Percentiles rank a stretch among this genome's conserved stretches.
Conservation (phyloP, 2,888 invertebrate species). For the Cylindroiulus punctatus region DNA sequence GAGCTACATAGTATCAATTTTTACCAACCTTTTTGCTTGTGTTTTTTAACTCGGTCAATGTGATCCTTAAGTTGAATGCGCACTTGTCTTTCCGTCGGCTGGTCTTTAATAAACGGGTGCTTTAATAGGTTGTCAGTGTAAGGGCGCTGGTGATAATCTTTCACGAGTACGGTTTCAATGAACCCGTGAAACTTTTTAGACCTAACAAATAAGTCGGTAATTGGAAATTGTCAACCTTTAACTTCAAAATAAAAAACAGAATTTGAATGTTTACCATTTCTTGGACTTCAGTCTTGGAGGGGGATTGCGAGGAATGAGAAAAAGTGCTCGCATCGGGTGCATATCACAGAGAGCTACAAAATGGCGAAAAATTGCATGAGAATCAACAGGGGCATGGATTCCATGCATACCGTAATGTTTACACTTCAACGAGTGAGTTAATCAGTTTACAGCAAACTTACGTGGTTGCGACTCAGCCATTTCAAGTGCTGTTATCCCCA, state of each 20-base stretch:
- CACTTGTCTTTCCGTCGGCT: slow-evolving; percentile 97
- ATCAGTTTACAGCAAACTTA: slow-evolving; percentile 62
- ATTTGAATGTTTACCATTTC: slow-evolving; percentile 76
- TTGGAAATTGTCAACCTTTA: neutral
- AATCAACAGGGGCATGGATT: neutral
- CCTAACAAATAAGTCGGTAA: slow-evolving; percentile 57
- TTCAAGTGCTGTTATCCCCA: slow-evolving; percentile 96
- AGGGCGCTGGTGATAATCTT: slow-evolving; percentile 98
- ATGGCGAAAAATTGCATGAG: neutral
- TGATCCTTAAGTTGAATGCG: slow-evolving; percentile 99
- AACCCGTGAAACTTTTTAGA: slow-evolving; percentile 97
- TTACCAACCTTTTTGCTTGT: slow-evolving; percentile 66
- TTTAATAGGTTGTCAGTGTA: slow-evolving; percentile 97
- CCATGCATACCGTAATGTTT: neutral
- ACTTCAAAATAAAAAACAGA: neutral
- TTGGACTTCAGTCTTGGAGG: slow-evolving; percentile 97
- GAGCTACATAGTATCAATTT: neutral
- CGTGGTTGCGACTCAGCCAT: slow-evolving; percentile 99
- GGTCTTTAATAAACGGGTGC: slow-evolving; percentile 97
- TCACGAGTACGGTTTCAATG: slow-evolving; percentile 97
- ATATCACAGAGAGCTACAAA: slow-evolving; percentile 88
- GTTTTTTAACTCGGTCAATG: slow-evolving; percentile 96
- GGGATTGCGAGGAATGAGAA: slow-evolving; percentile 97
- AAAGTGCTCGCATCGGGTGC: slow-evolving; percentile 99
- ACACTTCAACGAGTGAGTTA: no score